These are phyloP conservation scores for Catharus ustulatus DNA, from an alignment of 2,797 vertebrate genomes.

Conservation along the genomic window DNA sequence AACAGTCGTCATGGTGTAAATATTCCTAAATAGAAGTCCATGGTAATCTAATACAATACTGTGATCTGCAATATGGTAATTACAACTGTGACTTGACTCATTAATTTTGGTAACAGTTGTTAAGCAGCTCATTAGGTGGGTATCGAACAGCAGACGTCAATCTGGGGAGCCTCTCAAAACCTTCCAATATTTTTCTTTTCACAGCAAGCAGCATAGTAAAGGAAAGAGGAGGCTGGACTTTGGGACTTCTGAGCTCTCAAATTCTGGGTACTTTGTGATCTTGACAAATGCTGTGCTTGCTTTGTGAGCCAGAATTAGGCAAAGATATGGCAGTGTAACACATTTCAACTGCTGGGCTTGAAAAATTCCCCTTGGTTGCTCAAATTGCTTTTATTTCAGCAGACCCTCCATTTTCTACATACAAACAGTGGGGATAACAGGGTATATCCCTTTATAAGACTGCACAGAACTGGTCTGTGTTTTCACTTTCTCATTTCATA, in stretches of 20 bases:
- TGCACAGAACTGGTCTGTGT: background rate
- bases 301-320: background rate
- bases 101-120: constrained; percentile 82
- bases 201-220: background rate
- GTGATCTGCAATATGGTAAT: constrained; percentile 78
- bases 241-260: constrained; percentile 4
- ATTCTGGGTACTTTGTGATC: background rate
- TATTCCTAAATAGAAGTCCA: constrained; percentile 69
- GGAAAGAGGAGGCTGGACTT: background rate
- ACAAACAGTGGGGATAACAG: background rate
- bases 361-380: background rate
- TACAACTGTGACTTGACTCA: constrained; percentile 79
- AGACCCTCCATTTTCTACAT: background rate
- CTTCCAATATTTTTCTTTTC: constrained; percentile 67
- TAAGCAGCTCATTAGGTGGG: constrained; percentile 82
- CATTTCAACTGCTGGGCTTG: background rate
- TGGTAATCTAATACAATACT: constrained; percentile 73
- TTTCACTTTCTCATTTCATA: constrained; percentile 4
- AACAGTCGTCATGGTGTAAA: constrained; percentile 68
- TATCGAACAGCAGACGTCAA: constrained; percentile 77
- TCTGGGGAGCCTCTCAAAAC: constrained; percentile 71
- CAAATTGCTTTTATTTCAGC: background rate
- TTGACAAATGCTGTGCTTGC: background rate
- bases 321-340: background rate
- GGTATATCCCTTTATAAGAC: background rate